Percentiles rank a stretch among this genome's conserved stretches.
Conservation (phyloP, 2,113 vertebrate species). For the Percopsis transmontana region DNA sequence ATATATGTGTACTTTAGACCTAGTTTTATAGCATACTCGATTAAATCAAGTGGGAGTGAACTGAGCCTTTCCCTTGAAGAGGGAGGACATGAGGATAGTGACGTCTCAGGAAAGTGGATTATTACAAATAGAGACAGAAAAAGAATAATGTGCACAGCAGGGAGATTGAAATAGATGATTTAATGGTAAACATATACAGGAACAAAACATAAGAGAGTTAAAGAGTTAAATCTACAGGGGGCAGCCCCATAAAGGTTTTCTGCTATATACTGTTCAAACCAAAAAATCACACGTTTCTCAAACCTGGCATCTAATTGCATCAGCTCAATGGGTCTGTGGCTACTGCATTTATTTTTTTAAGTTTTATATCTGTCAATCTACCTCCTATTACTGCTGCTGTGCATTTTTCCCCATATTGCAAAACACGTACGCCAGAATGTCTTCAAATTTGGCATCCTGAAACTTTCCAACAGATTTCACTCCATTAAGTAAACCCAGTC, state of each 20-base stretch:
- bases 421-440: constrained; percentile 43
- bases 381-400: constrained; percentile 16
- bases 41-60: too few species aligned
- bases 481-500: constrained; percentile 58
- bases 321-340: neutral
- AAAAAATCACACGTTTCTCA: neutral
- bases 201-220: too few species aligned
- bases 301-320: neutral
- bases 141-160: too few species aligned
- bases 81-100: too few species aligned
- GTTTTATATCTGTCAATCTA: constrained; percentile 32
- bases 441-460: constrained; percentile 44
- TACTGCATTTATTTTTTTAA: neutral
- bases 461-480: constrained; percentile 58
- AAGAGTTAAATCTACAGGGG: too few species aligned
- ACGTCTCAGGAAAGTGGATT: too few species aligned
- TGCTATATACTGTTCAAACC: too few species aligned
- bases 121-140: too few species aligned
- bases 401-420: constrained; percentile 17
- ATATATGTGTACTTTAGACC: constrained; percentile 21
- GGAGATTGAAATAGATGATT: too few species aligned
- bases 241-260: too few species aligned
- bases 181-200: too few species aligned
- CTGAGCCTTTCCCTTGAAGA: too few species aligned
- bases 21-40: constrained; percentile 9